A percentile compares a stretch with the other conserved stretches of the same genome.
phyloP scores from a whole-genome alignment of 2,113 vertebrate genomes.

The Actenoides lindsayi region DNA sequence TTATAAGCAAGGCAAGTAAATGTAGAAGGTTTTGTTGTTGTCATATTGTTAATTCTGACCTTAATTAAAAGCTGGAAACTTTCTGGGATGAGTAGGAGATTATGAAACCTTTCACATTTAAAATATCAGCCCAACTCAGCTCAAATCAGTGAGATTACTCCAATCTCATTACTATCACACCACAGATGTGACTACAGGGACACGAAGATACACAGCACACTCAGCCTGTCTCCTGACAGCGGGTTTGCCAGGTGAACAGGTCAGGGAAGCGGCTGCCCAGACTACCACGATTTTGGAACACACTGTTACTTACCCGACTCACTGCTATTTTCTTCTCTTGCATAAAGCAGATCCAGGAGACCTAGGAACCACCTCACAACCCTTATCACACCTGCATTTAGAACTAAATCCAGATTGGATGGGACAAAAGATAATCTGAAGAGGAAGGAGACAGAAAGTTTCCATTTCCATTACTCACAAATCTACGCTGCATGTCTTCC shows the following conservation, averaged over 20 bases:
- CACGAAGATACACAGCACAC: not conserved
- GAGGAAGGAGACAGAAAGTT: not conserved
- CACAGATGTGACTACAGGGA: not conserved
- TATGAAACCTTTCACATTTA: conserved; percentile 54
- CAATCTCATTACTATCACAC: conserved; percentile 35
- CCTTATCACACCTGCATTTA: not conserved
- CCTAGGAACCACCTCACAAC: not conserved
- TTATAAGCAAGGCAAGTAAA: conserved; percentile 8
- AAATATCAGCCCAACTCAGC: not conserved
- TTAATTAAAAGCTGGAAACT: conserved; percentile 56
- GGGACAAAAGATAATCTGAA: not conserved
- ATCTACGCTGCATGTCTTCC: not conserved
- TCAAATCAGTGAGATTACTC: conserved; percentile 12
- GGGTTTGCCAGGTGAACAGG: not conserved
- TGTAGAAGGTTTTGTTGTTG: conserved; percentile 2
- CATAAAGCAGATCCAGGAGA: not conserved
- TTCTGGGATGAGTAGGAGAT: conserved; percentile 38
- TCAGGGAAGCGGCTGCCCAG: not conserved
- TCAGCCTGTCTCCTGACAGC: not conserved
- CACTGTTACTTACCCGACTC: not conserved
- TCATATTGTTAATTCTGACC: conserved; percentile 8
- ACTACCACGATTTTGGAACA: not conserved
- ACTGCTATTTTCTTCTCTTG: not conserved
- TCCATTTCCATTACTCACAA: not conserved
- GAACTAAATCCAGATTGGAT: not conserved